Evolutionary conservation across 2,113 vertebrate genomes (phyloP), one percentile per base, ranked within the genome.

Genomic region (Craseonycteris thonglongyai): DNA sequence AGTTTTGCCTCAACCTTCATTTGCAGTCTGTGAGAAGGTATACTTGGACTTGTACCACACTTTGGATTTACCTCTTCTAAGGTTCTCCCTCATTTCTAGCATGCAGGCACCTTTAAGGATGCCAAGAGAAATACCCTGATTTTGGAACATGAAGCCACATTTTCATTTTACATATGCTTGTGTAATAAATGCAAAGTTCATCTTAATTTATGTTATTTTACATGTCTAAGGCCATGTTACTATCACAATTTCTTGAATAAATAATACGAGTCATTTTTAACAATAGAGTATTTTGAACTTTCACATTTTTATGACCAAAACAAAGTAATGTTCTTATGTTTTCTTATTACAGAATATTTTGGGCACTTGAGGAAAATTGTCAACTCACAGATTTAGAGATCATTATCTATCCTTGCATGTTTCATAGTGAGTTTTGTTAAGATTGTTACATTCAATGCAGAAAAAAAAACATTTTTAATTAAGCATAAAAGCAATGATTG

Each of bases 131-230:
- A n/a, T 2, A 21, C 33, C 65, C 45, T 88, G 45, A 95, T 82
- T 94, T 96, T 80, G 56, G 54, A 56, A 90, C 51, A 26, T 82
- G 87, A 95, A 90, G 83, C 71, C 87, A 71, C 76, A 19, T 89
- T 96, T 97, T 79, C 6, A 68, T 95, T 95, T 88, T 94, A 93
- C 6, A 69, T 56, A 15, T 94, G 1, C 54, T 96, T n/a, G 13
- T 21, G 10, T 59, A 83, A 47, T 88, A 51, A 84, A 58, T 89
- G 85, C 47, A 79, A 28, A 19, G 35, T 94, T 91, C 26, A 82
- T 49, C 91, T 13, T 93, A 96, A 65, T 72, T 95, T 91, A 71
- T 33, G 21, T 1, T 84, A 47, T 91, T 96, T 83, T 59, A 93
- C 91, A 71, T 94, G 49, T 35, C 75, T 24, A 49, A 93, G 21